Base-by-base conservation (phyloP, 2,113 vertebrate genomes). In the Phalacrocorax carbo region DNA sequence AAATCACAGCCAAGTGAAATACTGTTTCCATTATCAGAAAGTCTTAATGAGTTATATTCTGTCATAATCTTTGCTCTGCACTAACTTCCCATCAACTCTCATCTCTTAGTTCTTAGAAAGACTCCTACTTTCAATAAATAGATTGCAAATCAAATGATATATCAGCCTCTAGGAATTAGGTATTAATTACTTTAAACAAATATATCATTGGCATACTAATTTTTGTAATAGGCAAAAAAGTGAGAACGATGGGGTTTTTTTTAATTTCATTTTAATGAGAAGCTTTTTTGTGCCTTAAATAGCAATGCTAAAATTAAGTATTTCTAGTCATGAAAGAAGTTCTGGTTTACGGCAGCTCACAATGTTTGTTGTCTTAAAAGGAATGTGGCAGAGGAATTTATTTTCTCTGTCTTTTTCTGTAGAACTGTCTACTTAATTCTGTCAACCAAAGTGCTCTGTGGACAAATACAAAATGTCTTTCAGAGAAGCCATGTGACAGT, bases 401-500 rank as follows among this genome's bases (percentile, higher is more conserved):
- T 83, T 95, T 90, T 70, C 34, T 82, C 38, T 66, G 26, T 49
- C n/a, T 73, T 83, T 93, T 91, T 73, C n/a, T 84, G 21, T 52
- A 72, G 72, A 82, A 57, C 48, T 84, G 46, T 88, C 22, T 14
- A 60, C 65, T 93, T 94, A 79, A 78, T 88, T 90, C 82, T 84
- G 57, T 92, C 65, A 82, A 62, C 80, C 42, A 48, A 75, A 94
- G 64, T 64, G 49, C 32, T 93, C 51, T 95, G 52, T 48, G 92
- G n/a, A 78, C 40, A 72, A 70, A 82, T 68, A 68, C 34, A 90
- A 94, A 93, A 55, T 72, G 40, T 93, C 86, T 95, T 83, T 86
- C 73, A 88, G 76, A 90, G 44, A 84, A 91, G 30, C 72, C 72
- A 72, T 82, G 86, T 91, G 86, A 82, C 80, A 62, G 10, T 84